Evolutionary conservation across 2,113 vertebrate genomes (phyloP).

Genomic region (Oreocharis arfaki): DNA sequence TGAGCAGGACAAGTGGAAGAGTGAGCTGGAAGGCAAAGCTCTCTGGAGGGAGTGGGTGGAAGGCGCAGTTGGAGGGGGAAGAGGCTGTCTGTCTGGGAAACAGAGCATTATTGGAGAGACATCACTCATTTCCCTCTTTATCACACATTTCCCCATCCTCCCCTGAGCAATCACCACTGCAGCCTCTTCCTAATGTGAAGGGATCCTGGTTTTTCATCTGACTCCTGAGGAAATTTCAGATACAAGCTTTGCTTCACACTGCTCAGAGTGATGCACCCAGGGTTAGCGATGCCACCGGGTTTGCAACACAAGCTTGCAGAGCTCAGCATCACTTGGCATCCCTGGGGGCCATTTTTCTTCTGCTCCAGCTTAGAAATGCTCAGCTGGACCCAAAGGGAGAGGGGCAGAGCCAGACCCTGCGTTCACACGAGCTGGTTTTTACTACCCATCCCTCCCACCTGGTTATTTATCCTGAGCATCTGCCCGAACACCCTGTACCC

Average conservation of each 20-base stretch:
- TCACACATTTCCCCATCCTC: not conserved
- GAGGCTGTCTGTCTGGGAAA: not conserved
- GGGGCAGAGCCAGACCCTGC: not conserved
- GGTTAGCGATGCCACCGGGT: rapidly evolving
- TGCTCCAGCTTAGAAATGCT: not conserved
- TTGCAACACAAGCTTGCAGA: not conserved
- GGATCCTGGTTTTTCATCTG: not conserved
- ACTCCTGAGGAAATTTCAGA: not conserved
- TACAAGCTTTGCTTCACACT: not conserved
- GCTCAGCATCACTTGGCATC: not conserved
- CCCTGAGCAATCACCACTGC: not conserved
- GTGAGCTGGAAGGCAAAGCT: not conserved
- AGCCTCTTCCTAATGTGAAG: not conserved
- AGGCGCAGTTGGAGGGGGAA: not conserved
- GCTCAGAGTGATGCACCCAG: not conserved
- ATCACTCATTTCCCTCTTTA: not conserved
- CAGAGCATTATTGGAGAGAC: not conserved
- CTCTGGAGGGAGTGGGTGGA: not conserved
- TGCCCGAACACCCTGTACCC: not conserved
- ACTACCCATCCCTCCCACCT: not conserved
- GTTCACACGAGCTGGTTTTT: not conserved
- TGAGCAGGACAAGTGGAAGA: not conserved
- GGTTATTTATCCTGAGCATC: not conserved
- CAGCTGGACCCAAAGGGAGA: not conserved
- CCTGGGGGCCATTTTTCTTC: not conserved